phyloP scores from a whole-genome alignment of 2,113 vertebrate genomes.

The Melanerpes formicivorus region DNA sequence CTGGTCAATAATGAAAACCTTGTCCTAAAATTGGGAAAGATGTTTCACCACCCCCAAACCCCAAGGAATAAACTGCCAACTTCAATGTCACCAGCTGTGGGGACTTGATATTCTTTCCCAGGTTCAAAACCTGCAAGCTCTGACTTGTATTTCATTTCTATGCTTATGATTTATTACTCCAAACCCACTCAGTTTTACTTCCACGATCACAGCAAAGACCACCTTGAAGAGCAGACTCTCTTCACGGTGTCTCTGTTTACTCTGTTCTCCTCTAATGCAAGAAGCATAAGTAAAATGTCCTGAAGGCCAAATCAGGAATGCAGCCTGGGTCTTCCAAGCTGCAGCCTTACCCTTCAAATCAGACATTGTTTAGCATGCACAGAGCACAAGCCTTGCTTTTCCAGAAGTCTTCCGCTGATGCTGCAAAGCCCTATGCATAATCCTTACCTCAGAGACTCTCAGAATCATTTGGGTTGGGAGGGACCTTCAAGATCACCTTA shows the following conservation, averaged over 20 bases:
- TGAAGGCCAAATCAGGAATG: background rate
- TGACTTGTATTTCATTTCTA: background rate
- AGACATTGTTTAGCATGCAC: background rate
- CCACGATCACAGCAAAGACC: background rate
- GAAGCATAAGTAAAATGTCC: background rate
- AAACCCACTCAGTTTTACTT: background rate
- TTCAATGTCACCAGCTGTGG: background rate
- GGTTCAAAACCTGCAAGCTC: background rate
- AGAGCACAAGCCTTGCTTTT: background rate
- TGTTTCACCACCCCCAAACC: background rate
- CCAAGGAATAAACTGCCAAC: background rate
- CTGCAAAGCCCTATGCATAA: background rate
- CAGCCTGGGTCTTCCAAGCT: background rate
- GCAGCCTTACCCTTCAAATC: background rate
- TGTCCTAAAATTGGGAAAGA: background rate
- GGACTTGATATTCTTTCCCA: background rate
- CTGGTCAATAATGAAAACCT: background rate
- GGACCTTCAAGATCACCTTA: no score
- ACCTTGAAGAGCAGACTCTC: background rate
- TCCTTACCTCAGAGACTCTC: background rate
- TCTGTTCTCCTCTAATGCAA: background rate
- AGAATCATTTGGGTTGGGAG: no score
- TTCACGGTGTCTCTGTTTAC: background rate
- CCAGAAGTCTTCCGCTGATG: background rate
- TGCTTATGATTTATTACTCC: background rate